phyloP scores from a whole-genome alignment of 2,797 vertebrate genomes.

The Mus spretus region DNA sequence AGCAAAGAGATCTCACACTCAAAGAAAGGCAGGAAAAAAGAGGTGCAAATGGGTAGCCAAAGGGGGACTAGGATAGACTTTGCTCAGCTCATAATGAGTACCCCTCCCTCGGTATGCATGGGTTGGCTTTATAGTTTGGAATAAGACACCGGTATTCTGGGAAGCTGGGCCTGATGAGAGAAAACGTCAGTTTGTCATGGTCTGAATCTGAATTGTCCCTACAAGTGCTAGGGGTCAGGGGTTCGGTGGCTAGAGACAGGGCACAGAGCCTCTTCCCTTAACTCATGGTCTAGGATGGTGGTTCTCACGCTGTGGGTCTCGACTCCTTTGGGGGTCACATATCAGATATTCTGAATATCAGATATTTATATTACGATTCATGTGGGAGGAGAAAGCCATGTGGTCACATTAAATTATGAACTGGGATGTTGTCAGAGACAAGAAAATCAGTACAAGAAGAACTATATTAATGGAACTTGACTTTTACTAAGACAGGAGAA shows the following conservation, averaged over 20 bases:
- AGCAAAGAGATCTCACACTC: not conserved
- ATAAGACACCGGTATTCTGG: not conserved
- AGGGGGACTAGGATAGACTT: not conserved
- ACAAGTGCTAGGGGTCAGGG: not conserved
- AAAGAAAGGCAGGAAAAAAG: not conserved
- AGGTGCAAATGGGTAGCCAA: not conserved
- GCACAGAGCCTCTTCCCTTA: not conserved
- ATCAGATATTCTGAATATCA: not conserved
- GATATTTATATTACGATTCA: not conserved
- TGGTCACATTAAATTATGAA: not conserved
- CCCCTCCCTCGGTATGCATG: not conserved
- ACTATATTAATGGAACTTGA: not conserved
- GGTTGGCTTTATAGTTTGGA: not conserved
- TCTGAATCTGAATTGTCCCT: not conserved
- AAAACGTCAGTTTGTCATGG: not conserved
- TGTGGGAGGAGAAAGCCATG: not conserved
- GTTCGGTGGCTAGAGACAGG: not conserved
- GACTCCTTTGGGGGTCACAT: not conserved
- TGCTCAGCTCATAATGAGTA: not conserved
- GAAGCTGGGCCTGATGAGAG: not conserved
- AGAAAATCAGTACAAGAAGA: not conserved
- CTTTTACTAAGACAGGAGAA: not conserved
- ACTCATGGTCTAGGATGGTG: not conserved
- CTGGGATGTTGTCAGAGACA: not conserved
- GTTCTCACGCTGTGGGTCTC: not conserved